These are phyloP conservation scores for Lamproptera curius DNA, from an alignment of 2,888 invertebrate genomes.

Conservation along the genomic window DNA sequence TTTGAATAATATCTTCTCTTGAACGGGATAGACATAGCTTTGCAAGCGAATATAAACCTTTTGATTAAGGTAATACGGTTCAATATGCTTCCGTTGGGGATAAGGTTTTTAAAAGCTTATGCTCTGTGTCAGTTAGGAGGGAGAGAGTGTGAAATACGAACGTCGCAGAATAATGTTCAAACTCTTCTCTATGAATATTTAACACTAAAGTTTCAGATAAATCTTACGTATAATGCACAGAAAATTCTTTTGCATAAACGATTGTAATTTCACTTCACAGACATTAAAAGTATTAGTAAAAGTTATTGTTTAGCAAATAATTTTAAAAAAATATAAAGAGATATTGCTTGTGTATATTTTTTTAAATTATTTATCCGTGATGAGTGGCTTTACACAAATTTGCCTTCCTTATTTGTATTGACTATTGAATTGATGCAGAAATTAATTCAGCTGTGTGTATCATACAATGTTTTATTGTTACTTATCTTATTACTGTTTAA, in stretches of 20 bases:
- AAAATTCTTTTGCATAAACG: background rate
- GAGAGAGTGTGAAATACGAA: slow-evolving; percentile 20
- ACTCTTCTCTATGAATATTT: slow-evolving; percentile 5
- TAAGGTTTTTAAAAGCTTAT: slow-evolving; percentile 27
- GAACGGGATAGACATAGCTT: slow-evolving; percentile 24
- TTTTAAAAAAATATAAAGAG: background rate
- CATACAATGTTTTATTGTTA: too few species aligned
- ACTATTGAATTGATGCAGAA: too few species aligned
- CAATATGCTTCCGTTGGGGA: slow-evolving; percentile 6
- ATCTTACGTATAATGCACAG: background rate
- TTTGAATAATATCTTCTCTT: slow-evolving; percentile 54
- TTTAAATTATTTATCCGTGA: background rate
- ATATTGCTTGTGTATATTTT: background rate
- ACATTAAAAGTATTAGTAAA: background rate
- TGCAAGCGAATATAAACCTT: slow-evolving; percentile 12
- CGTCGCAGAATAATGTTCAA: slow-evolving; percentile 10
- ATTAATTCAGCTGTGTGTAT: too few species aligned
- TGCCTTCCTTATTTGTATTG: too few species aligned
- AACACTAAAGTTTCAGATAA: background rate
- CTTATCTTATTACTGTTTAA: too few species aligned
- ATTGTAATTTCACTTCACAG: background rate
- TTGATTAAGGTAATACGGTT: background rate
- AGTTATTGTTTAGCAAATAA: background rate
- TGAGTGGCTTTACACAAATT: too few species aligned
- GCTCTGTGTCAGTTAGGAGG: slow-evolving; percentile 23